phyloP scores from a whole-genome alignment of 2,797 vertebrate genomes.

The Argentina silus region DNA sequence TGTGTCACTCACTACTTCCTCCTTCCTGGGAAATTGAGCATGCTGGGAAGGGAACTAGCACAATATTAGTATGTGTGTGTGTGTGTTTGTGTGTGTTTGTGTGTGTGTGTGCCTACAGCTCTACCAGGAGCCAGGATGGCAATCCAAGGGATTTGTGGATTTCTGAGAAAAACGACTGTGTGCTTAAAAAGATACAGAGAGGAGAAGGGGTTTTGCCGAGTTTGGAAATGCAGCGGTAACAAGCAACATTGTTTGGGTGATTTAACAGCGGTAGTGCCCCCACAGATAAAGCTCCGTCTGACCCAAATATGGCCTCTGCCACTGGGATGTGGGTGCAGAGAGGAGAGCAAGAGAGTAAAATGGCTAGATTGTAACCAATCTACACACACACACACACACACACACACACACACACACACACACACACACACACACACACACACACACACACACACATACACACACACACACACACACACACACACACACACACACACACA shows the following conservation, averaged over 20 bases:
- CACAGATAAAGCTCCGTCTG: conserved; percentile 1
- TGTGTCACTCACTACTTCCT: conserved; percentile 22
- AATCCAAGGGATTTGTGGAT: conserved; percentile 13
- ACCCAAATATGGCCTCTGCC: background rate
- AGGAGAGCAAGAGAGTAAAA: background rate
- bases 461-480: too few relatives aligned
- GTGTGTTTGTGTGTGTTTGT: conserved; percentile 15
- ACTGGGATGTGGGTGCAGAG: background rate
- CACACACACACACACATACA: too few relatives aligned
- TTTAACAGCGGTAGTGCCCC: conserved; percentile 15
- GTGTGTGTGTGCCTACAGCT: conserved; percentile 4
- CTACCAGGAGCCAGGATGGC: background rate
- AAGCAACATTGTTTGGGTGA: conserved; percentile 4
- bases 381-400: too few relatives aligned
- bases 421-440: background rate
- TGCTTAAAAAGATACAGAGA: conserved; percentile 2
- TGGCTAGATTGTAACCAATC: too few relatives aligned
- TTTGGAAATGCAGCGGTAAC: conserved; percentile 4
- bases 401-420: too few relatives aligned
- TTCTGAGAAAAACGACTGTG: background rate
- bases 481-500: background rate
- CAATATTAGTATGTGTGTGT: conserved; percentile 22
- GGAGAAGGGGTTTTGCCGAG: background rate
- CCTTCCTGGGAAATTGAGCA: conserved; percentile 45
- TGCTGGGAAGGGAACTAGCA: conserved; percentile 29